Evolutionary conservation across 2,888 invertebrate genomes (phyloP).

Genomic region (Tinea semifulvella): DNA sequence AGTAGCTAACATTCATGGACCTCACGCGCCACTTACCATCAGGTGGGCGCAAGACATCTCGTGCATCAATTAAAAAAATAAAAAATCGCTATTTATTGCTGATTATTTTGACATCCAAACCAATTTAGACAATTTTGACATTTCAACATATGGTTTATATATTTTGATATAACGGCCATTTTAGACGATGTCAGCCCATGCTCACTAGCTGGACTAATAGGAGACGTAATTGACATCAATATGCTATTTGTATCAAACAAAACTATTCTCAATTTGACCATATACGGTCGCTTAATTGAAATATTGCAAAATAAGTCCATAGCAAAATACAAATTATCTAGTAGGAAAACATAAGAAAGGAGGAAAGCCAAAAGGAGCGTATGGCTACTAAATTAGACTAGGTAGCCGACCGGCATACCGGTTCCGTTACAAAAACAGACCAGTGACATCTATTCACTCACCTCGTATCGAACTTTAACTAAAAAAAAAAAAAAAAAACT

Average conservation of each 20-base stretch:
- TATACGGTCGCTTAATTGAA: slow-evolving; percentile 27
- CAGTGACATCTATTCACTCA: not conserved
- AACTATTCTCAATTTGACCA: not conserved
- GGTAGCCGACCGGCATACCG: slow-evolving; percentile 33
- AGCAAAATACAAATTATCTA: slow-evolving; percentile 41
- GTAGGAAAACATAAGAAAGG: slow-evolving; percentile 39
- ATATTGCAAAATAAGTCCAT: slow-evolving; percentile 31
- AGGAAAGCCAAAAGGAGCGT: slow-evolving; percentile 39
- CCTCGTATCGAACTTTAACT: not conserved
- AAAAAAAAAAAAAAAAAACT: too few species aligned
- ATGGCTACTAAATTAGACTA: slow-evolving; percentile 41
- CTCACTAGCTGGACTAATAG: not conserved
- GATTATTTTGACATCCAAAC: too few species aligned
- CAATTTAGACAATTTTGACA: too few species aligned
- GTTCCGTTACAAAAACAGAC: slow-evolving; percentile 43
- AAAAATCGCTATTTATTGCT: too few species aligned
- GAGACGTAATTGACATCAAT: not conserved
- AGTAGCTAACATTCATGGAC: too few species aligned
- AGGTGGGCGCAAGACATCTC: too few species aligned
- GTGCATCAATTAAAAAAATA: too few species aligned
- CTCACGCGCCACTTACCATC: too few species aligned
- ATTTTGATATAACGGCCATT: too few species aligned
- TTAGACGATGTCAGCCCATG: too few species aligned
- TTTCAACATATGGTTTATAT: too few species aligned
- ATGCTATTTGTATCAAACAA: not conserved